Conservation (phyloP, 1,140 invertebrate genomes). For the Saccostrea echinata region DNA sequence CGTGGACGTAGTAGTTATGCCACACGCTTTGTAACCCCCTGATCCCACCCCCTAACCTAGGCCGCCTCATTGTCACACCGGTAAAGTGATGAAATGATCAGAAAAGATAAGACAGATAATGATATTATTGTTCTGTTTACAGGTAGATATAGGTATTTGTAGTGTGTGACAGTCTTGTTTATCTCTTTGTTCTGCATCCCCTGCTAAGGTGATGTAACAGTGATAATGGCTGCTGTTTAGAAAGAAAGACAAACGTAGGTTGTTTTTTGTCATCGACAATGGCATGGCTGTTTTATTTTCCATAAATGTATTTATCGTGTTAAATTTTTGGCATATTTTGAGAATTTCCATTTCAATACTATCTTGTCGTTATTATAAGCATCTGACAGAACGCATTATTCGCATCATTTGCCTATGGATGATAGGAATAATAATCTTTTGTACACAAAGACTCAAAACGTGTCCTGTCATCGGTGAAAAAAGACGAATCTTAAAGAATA, state of each 20-base stretch:
- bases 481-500: slow-evolving; percentile 21
- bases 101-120: not conserved
- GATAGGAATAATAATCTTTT: slow-evolving; percentile 22
- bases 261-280: not conserved
- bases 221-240: not conserved
- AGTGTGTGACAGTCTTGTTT: not conserved
- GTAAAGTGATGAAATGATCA: slow-evolving; percentile 1
- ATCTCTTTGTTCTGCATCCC: not conserved
- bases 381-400: slow-evolving; percentile 32
- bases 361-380: not conserved
- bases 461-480: not conserved
- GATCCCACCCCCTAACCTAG: too few relatives aligned
- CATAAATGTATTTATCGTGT: slow-evolving; percentile 11
- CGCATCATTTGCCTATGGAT: slow-evolving; percentile 27
- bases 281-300: not conserved
- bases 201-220: not conserved
- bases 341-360: slow-evolving; percentile 25
- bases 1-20: slow-evolving; percentile 3
- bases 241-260: not conserved
- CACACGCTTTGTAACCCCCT: slow-evolving; percentile 14
- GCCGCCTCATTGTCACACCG: not conserved
- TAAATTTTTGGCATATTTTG: slow-evolving; percentile 4
- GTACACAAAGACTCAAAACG: slow-evolving; percentile 3
- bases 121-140: not conserved
- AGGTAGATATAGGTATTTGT: not conserved